Base-by-base conservation (phyloP, 2,888 invertebrate genomes). In the Temnothorax rugatulus region DNA sequence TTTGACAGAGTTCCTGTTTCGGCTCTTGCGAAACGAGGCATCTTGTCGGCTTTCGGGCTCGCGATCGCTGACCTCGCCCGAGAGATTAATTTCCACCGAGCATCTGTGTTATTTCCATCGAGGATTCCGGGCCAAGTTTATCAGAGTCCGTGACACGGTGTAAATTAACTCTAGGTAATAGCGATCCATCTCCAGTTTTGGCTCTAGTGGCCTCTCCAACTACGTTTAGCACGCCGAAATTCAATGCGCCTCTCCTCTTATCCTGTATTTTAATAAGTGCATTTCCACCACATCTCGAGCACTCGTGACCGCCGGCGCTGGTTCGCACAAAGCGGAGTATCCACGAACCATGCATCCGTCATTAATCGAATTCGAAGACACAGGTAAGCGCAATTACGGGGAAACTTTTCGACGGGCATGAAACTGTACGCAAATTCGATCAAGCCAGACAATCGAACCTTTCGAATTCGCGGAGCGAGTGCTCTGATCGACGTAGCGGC, bases 91-190 rank as follows among this genome's bases (percentile, higher is more conserved):
- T 83, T 79, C 68, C 63, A 74, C 61, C 75, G 75, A 79, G 83
- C 77, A 79, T 83, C 83, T 79, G 71, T 76, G 71, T 79, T 59
- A 79, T 73, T 85, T 68, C 54, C 76, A 77, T 79, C 68, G 85
- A 63, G 77, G 8, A 69, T 79, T 66, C 71, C 57, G 69, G 69
- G 29, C 63, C 61, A 52, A 68, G 71, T 85, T 83, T 73, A 83
- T 68, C 52, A 79, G 79, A 38, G 59, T 21, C 59, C 69, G 69
- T 59, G 79, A 79, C 79, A 69, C 59, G 59, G 18, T 59, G 59
- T 34, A 69, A 47, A 79, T 79, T 79, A 79, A 79, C 59, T 79
- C 79, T 71, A 68, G 15, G 44, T 57, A 71, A 59, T 34, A 25
- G 18, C 25, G 59, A 81, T 69, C 71, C 38, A 59, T 81, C 38